Conservation (phyloP, 2,797 vertebrate genomes). For the Lepilemur ruficaudatus region DNA sequence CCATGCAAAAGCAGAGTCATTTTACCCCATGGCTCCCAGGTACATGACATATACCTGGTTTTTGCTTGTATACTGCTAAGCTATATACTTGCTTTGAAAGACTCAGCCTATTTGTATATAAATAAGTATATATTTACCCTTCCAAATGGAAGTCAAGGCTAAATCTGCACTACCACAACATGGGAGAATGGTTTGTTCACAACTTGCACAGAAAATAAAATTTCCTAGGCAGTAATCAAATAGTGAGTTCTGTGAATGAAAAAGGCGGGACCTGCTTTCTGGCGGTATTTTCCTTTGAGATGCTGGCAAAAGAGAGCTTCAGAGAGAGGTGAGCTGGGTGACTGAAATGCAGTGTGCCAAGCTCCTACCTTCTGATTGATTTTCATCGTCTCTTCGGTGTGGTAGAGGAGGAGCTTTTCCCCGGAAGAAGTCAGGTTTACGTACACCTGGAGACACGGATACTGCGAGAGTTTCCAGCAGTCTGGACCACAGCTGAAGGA, state of each 20-base stretch:
- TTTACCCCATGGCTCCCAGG: not conserved
- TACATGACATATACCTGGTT: not conserved
- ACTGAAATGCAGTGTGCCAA: not conserved
- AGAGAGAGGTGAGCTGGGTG: not conserved
- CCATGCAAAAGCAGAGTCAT: not conserved
- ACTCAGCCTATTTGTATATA: not conserved
- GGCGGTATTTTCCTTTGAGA: not conserved
- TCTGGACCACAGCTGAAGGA: constrained; percentile 94
- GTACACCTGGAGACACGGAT: constrained; percentile 95
- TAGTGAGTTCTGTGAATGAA: not conserved
- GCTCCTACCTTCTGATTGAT: constrained; percentile 91
- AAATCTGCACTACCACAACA: not conserved
- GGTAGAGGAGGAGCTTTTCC: constrained; percentile 90
- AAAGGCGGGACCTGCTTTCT: not conserved
- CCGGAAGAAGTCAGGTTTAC: constrained; percentile 93
- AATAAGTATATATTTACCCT: fast-evolving
- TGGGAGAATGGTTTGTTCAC: not conserved
- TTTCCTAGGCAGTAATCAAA: not conserved
- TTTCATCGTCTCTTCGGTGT: constrained; percentile 93
- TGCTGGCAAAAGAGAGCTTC: not conserved
- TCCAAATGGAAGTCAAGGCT: not conserved
- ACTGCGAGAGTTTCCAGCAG: constrained; percentile 93
- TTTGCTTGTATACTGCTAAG: not conserved
- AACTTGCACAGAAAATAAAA: not conserved
- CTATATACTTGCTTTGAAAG: not conserved